phyloP scores from a whole-genome alignment of 2,797 vertebrate genomes.

The Pangasius krempfi region DNA sequence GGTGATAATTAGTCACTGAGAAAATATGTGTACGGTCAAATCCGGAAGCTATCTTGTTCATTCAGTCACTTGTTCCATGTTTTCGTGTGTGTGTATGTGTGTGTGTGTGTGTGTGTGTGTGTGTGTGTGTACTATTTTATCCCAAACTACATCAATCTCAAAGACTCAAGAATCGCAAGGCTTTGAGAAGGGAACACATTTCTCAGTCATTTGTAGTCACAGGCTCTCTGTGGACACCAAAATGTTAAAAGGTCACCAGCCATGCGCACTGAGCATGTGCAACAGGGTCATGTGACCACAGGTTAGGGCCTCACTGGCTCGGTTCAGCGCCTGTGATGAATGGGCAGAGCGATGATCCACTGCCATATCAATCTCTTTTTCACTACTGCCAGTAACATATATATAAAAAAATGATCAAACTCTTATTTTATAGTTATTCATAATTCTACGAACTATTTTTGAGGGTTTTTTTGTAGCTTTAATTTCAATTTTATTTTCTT shows the following conservation, averaged over 20 bases:
- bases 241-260: constrained; percentile 35
- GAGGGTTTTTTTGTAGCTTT: background rate
- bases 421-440: background rate
- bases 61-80: background rate
- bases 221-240: background rate
- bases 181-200: constrained; percentile 10
- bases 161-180: background rate
- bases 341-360: constrained; percentile 45
- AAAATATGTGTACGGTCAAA: background rate
- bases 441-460: background rate
- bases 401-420: background rate
- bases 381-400: background rate
- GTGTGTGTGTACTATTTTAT: background rate
- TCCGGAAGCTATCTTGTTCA: background rate
- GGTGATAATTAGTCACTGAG: background rate
- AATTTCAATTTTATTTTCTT: background rate
- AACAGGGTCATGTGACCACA: constrained; percentile 25
- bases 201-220: background rate
- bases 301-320: constrained; percentile 34
- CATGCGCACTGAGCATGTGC: constrained; percentile 27
- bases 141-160: background rate
- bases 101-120: background rate
- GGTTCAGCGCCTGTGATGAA: constrained; percentile 44
- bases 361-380: background rate
- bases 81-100: background rate